Base-by-base conservation (phyloP, 2,797 vertebrate genomes). In the Phrynocephalus vlangalii region DNA sequence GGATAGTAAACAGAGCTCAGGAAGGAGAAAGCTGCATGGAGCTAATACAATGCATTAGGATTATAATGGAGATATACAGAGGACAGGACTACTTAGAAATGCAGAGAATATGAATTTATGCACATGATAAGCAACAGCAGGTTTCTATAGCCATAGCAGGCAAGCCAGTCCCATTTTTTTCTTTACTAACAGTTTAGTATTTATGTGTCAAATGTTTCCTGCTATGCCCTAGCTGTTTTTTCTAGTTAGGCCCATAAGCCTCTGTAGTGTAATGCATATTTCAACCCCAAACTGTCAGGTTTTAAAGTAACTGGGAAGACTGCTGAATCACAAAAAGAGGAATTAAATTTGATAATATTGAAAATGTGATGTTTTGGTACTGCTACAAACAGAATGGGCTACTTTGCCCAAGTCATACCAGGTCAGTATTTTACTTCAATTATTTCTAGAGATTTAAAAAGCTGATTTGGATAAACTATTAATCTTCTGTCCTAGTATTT, bases 231-330 rank as follows among this genome's bases (percentile, higher is more conserved):
- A 38, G 44, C 28, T 52, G 52, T 26, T 33, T 50, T 66, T 8
- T 79, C 82, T 28, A 50, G 56, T 80, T 56, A 52, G 63, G 68
- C 22, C 77, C 56, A 67, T 22, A 50, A 67, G 71, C 71, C 33
- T 73, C 13, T 72, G 22, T 28, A 56, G 11, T 66, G n/a, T 52
- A 72, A 75, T 75, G 72, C 80, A 84, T 73, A 44, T 81, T 44
- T 85, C 83, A 88, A 18, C 71, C 78, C 68, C 78, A 81, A 81
- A 85, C 78, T 85, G 87, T 84, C 83, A 88, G 48, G 67, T 38
- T 52, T 11, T 81, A 72, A 78, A 83, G 67, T 52, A 52, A 84
- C 70, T 75, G 44, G 80, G 44, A 85, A 76, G 1, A 33, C 50
- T 30, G 44, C n/a, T 68, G 71, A 67, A 13, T 76, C 83, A 60